These are phyloP conservation scores for Hyperopisus bebe DNA, from an alignment of 2,113 vertebrate genomes.

Conservation along the genomic window DNA sequence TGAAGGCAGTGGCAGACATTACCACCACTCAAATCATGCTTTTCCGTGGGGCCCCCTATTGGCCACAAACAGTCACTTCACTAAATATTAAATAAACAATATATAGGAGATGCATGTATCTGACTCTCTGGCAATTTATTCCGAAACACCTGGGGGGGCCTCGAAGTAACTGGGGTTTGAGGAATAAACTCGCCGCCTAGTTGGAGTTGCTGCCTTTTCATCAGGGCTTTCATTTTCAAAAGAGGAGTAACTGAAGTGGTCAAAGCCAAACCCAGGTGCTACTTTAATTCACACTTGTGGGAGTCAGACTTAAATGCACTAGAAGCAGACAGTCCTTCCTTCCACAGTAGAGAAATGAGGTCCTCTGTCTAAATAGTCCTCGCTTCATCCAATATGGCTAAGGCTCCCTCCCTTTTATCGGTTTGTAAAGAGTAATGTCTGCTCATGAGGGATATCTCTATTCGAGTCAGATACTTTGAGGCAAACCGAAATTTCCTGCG, in stretches of 20 bases:
- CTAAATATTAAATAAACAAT: not conserved
- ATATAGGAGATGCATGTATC: not conserved
- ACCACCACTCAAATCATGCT: not conserved
- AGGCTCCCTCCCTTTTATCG: not conserved
- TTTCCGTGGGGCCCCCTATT: not conserved
- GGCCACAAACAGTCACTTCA: not conserved
- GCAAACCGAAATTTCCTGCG: not conserved
- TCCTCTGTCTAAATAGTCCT: not conserved
- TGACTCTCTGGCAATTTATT: not conserved
- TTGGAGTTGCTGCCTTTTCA: not conserved
- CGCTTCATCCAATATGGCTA: not conserved
- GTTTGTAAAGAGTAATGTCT: not conserved
- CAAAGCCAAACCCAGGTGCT: not conserved
- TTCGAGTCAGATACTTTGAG: not conserved
- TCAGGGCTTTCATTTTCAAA: not conserved
- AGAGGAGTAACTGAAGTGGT: not conserved
- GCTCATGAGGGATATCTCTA: not conserved
- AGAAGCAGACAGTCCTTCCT: not conserved
- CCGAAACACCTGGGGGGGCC: not conserved
- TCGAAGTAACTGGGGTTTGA: not conserved
- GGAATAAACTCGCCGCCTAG: not conserved
- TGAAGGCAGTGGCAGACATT: not conserved
- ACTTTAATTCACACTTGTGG: constrained; percentile 10
- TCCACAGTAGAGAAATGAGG: not conserved
- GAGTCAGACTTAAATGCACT: not conserved